phyloP scores from a whole-genome alignment of 1,140 invertebrate species.

The Heliconius nattereri region DNA sequence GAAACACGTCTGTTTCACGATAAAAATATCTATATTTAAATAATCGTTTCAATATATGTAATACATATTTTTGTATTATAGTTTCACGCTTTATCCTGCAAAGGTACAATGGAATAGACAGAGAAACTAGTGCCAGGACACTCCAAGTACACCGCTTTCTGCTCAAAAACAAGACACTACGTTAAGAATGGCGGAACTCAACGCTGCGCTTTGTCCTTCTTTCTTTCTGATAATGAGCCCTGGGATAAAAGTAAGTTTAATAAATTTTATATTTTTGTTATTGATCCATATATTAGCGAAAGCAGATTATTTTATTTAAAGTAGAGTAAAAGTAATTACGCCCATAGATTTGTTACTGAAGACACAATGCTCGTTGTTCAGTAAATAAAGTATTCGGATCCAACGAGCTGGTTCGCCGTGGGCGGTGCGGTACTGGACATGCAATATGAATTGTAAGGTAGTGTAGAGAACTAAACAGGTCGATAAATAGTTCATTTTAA shows the following conservation, averaged over 20 bases:
- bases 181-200: no score
- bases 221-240: neutral
- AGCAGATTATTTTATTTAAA: neutral
- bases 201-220: neutral
- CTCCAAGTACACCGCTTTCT: no score
- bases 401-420: constrained; percentile 66
- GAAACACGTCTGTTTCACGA: no score
- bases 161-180: no score
- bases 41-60: no score
- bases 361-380: constrained; percentile 37
- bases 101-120: no score
- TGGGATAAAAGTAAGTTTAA: no score
- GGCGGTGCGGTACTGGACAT: constrained; percentile 73
- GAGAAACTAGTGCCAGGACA: no score
- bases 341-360: constrained; percentile 15
- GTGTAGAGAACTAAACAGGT: constrained; percentile 48
- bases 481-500: constrained; percentile 45
- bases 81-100: no score
- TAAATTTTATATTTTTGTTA: neutral
- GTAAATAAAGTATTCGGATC: constrained; percentile 52
- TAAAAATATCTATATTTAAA: no score
- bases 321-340: constrained; percentile 17
- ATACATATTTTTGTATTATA: no score
- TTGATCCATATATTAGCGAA: neutral
- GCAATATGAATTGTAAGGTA: constrained; percentile 73